Evolutionary conservation across 2,113 vertebrate species (phyloP), one percentile per base, ranked within the genome.

Genomic region (Lonchura striata): DNA sequence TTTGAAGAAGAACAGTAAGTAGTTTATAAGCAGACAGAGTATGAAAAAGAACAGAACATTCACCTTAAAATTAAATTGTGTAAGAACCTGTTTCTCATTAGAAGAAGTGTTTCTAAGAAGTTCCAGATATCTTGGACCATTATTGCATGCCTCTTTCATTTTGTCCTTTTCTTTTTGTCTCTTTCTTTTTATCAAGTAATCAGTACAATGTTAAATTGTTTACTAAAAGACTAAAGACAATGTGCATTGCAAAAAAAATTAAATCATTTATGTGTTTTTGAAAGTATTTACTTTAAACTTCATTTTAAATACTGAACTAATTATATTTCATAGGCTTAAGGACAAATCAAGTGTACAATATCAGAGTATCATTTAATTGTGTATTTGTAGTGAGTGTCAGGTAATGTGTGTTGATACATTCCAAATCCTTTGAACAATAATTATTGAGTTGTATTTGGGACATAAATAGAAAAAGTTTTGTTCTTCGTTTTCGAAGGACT

Each of bases 71-170:
- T 96, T 87, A 80, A 95, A 95, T 96, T 95, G 59, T 82, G 3
- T 77, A 82, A 90, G 85, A 91, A 91, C 50, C 91, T 95, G 93
- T 82, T 94, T 95, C 93, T 90, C 78, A 94, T 97, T 94, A 97
- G n/a, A 71, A 25, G 19, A 84, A 88, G 39, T 63, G 42, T 83
- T 96, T 95, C 93, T 94, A 91, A 92, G 95, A 94, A 94, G 85
- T 83, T 82, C 75, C 75, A 95, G 87, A 77, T 18, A 91, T 49
- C 83, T 76, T 49, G 85, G 41, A 82, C 63, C 42, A 50, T 91
- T 85, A 91, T 12, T 92, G 50, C 70, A 59, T 80, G 50, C 82
- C 82, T 93, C 92, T 90, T 82, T 91, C 76, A 94, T 93, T 95
- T 95, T 90, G 64, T 74, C 75, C 76, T 86, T 96, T 83, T 87